Percentiles rank a stretch among this genome's conserved stretches.
These are phyloP conservation scores for Gadopsis marmoratus DNA, from an alignment of 2,797 vertebrate species.

Conservation along the genomic window DNA sequence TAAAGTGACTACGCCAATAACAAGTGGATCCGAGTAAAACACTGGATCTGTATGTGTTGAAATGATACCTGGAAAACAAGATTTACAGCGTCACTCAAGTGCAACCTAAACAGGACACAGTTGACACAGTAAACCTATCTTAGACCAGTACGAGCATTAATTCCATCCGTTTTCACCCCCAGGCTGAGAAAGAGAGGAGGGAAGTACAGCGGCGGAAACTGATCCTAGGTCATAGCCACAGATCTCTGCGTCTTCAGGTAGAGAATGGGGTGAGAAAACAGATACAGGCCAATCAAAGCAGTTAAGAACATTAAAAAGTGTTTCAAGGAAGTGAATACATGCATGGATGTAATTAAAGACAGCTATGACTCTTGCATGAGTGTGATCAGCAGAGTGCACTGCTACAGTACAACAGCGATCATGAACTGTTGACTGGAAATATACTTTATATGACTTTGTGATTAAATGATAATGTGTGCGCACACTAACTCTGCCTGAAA, in stretches of 20 bases:
- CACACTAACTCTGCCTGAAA: not conserved
- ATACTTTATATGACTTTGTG: constrained; percentile 3
- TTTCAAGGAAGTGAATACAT: constrained; percentile 28
- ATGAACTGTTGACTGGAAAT: not conserved
- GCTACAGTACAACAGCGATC: not conserved
- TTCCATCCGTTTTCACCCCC: constrained; percentile 46
- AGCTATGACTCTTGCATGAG: constrained; percentile 42
- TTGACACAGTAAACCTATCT: constrained; percentile 38
- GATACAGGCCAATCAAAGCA: constrained; percentile 58
- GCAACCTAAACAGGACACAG: constrained; percentile 12
- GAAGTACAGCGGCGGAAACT: constrained; percentile 55
- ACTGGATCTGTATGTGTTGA: not conserved
- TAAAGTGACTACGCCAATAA: constrained; percentile 64
- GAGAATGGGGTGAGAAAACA: constrained; percentile 47
- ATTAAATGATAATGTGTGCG: constrained; percentile 8
- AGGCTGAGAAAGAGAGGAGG: constrained; percentile 50
- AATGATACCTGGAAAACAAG: not conserved
- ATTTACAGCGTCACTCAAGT: constrained; percentile 14
- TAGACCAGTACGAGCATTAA: constrained; percentile 20
- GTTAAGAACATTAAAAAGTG: constrained; percentile 48
- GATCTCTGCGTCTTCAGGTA: constrained; percentile 38
- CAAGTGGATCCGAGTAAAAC: constrained; percentile 18
- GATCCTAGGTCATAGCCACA: constrained; percentile 54
- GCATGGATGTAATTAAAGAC: constrained; percentile 51
- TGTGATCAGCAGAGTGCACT: constrained; percentile 16